A percentile compares a stretch with the other conserved stretches of the same genome.
Conservation (phyloP, 64 coral and sea anemone species). For the Dendrophyllia cribrosa region DNA sequence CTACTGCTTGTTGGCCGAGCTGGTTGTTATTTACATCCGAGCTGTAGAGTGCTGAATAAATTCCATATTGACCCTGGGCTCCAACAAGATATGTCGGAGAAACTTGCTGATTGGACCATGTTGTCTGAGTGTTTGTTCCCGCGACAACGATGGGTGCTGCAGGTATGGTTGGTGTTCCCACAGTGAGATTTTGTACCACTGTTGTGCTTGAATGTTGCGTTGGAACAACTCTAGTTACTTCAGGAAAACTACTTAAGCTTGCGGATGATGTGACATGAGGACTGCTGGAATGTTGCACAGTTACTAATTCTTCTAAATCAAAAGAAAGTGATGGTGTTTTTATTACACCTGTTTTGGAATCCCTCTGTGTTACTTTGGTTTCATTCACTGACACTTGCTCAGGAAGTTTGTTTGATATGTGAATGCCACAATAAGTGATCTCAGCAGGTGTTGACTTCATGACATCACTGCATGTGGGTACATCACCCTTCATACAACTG, state of each 20-base stretch:
- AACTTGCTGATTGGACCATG: conserved; percentile 43
- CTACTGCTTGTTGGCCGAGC: neutral
- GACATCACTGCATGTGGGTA: neutral
- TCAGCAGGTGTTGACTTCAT: neutral
- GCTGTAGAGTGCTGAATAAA: neutral
- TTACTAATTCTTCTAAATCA: neutral
- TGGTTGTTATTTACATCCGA: conserved; percentile 28
- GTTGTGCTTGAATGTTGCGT: neutral
- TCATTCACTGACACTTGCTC: neutral
- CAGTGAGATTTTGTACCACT: conserved; percentile 10
- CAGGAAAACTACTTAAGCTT: neutral
- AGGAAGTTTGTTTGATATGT: neutral
- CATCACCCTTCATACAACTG: neutral
- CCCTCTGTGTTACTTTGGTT: neutral
- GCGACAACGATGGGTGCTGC: conserved; percentile 10
- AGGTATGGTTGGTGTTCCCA: neutral
- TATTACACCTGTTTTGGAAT: neutral
- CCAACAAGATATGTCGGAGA: conserved; percentile 16
- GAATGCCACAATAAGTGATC: too few species aligned
- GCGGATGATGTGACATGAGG: neutral
- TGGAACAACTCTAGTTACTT: neutral
- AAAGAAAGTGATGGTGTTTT: neutral
- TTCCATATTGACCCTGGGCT: conserved; percentile 39
- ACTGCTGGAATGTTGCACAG: neutral
- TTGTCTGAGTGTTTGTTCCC: conserved; percentile 48